phyloP scores from a whole-genome alignment of 2,113 vertebrate genomes.

The Nesogale talazaci region DNA sequence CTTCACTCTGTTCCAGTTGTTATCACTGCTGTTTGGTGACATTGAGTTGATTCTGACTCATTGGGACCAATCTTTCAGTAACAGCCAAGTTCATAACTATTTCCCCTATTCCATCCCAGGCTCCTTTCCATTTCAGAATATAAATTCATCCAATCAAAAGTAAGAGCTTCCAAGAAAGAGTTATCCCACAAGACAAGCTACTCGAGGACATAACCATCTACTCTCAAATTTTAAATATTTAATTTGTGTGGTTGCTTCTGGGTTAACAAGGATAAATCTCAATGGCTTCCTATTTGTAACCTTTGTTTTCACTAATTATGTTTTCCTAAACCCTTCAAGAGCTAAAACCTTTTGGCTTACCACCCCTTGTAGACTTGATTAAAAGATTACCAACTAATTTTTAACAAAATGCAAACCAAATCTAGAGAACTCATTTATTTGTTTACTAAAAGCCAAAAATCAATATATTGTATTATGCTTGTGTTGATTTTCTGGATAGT shows the following conservation, averaged over 20 bases:
- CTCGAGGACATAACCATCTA: constrained; percentile 28
- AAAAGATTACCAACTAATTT: constrained; percentile 41
- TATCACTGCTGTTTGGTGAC: neutral
- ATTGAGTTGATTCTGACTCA: neutral
- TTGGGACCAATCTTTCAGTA: neutral
- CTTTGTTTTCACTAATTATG: constrained; percentile 51
- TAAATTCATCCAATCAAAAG: constrained; percentile 27
- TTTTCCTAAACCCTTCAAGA: constrained; percentile 47
- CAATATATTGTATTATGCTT: neutral
- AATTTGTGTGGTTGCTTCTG: neutral
- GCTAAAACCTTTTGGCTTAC: constrained; percentile 14
- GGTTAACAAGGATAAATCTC: neutral
- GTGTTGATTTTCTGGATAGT: constrained; percentile 9
- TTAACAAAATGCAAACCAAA: constrained; percentile 52
- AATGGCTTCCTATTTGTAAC: neutral
- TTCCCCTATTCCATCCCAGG: neutral
- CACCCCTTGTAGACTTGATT: constrained; percentile 6
- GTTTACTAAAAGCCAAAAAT: neutral
- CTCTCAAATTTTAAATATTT: constrained; percentile 28
- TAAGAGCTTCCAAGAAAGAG: neutral
- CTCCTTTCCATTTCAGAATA: neutral
- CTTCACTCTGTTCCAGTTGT: neutral
- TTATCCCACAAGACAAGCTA: constrained; percentile 11
- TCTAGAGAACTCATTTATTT: constrained; percentile 32
- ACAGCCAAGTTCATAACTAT: neutral